Evolutionary conservation across 2,113 vertebrate genomes (phyloP), one percentile per base, ranked within the genome.

Genomic region (Seriola aureovittata): DNA sequence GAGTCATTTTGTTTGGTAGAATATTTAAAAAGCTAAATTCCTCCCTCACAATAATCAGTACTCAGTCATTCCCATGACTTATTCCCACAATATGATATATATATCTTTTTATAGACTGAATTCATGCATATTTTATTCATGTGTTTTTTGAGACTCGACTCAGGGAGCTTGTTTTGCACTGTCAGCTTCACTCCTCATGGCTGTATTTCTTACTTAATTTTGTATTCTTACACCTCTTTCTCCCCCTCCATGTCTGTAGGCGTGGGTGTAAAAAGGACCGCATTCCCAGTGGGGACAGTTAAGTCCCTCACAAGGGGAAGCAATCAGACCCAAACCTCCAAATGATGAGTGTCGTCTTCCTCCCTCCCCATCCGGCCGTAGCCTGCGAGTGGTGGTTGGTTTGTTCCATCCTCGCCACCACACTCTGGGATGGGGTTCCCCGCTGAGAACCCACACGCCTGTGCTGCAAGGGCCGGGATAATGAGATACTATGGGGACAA

Each of bases 241-340:
- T 78, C 21, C 36, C 66, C 64, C 55, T 80, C 38, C 44, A 42
- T 84, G 78, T 85, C 68, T 79, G 46, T 34, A 83, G 75, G 74
- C 86, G 64, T 91, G 82, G 86, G 87, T 71, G 87, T 86, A 72
- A 85, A 72, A 72, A 57, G 64, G n/a, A 91, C 90, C 84, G 29
- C 90, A 91, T 88, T 90, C 87, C 85, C 85, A 80, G 75, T 4
- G 58, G 86, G 80, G 86, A 81, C 84, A 64, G 85, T 88, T 84
- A 81, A 84, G 85, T 88, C 82, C 87, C 79, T 89, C 79, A 69
- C 75, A 4, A 88, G 73, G 75, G 91, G 90, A 91, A 90, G 87
- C 88, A 79, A 82, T 91, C 77, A 86, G 79, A 82, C 75, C 80
- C 85, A 89, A 93, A 93, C 90, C 92, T 92, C 89, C 80, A 87